Conservation (phyloP, 2,888 invertebrate genomes). For the Lacanobia wlatinum region DNA sequence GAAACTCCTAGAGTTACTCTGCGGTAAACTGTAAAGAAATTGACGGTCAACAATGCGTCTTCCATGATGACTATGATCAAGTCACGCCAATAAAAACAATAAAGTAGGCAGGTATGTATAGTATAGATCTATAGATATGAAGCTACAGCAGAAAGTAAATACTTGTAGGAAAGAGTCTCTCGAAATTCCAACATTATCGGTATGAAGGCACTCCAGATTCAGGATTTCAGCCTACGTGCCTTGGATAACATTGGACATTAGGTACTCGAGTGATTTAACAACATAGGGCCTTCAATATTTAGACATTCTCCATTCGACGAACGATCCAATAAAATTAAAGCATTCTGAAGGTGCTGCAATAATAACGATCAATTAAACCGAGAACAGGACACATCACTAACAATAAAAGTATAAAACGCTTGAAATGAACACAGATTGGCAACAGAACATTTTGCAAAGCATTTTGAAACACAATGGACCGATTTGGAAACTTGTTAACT, state of each 20-base stretch:
- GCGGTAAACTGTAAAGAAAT: background rate
- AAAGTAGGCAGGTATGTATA: background rate
- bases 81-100: no score
- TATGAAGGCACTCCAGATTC: background rate
- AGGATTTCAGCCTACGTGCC: background rate
- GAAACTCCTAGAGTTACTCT: background rate
- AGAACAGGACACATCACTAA: slow-evolving; percentile 39
- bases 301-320: background rate
- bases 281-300: background rate
- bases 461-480: slow-evolving; percentile 49
- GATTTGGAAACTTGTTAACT: slow-evolving; percentile 40
- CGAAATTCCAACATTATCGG: slow-evolving; percentile 21
- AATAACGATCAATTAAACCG: slow-evolving; percentile 6
- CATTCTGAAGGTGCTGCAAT: background rate
- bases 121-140: background rate
- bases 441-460: slow-evolving; percentile 32
- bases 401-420: slow-evolving; percentile 37
- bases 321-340: slow-evolving; percentile 12
- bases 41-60: no score
- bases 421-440: slow-evolving; percentile 39
- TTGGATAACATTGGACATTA: background rate
- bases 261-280: background rate
- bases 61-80: background rate
- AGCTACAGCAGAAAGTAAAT: background rate
- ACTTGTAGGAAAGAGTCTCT: slow-evolving; percentile 1